Conservation (phyloP, 2,888 invertebrate species). For the Orthosia cruda region DNA sequence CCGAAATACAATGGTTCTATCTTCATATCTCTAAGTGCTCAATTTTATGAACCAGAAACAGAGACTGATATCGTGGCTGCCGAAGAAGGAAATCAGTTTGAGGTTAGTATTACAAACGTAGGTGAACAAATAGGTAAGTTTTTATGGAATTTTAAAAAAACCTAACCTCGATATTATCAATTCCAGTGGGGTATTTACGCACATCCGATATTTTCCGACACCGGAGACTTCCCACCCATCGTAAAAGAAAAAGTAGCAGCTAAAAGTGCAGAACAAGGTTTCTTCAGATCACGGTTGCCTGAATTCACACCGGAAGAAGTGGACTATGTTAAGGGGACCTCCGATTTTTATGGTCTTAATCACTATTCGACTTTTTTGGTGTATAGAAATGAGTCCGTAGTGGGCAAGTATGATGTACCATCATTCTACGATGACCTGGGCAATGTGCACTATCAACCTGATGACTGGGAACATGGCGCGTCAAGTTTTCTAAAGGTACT, state of each 20-base stretch:
- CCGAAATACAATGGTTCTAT: slow-evolving; percentile 73
- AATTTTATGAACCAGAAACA: slow-evolving; percentile 85
- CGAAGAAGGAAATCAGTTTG: slow-evolving; percentile 87
- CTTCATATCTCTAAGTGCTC: slow-evolving; percentile 64
- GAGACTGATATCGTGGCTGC: slow-evolving; percentile 86
- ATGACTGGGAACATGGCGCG: slow-evolving; percentile 31
- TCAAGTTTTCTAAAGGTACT: slow-evolving; percentile 49
- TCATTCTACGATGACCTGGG: slow-evolving; percentile 74
- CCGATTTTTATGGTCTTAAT: slow-evolving; percentile 94
- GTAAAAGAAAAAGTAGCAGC: slow-evolving; percentile 88
- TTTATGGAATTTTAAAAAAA: too few relatives aligned
- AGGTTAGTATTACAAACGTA: slow-evolving; percentile 71
- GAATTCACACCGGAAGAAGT: slow-evolving; percentile 92
- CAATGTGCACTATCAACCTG: slow-evolving; percentile 47
- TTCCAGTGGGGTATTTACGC: slow-evolving; percentile 88
- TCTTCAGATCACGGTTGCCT: slow-evolving; percentile 91
- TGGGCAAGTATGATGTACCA: slow-evolving; percentile 63
- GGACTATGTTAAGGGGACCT: slow-evolving; percentile 89
- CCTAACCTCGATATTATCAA: too few relatives aligned
- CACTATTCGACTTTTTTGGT: slow-evolving; percentile 92
- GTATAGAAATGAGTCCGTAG: slow-evolving; percentile 76
- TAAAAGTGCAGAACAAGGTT: slow-evolving; percentile 92
- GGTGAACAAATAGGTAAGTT: neutral
- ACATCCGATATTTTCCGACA: slow-evolving; percentile 92
- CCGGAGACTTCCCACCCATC: slow-evolving; percentile 92